Evolutionary conservation across 2,113 vertebrate genomes (phyloP).

Genomic region (Acrocephalus arundinaceus): DNA sequence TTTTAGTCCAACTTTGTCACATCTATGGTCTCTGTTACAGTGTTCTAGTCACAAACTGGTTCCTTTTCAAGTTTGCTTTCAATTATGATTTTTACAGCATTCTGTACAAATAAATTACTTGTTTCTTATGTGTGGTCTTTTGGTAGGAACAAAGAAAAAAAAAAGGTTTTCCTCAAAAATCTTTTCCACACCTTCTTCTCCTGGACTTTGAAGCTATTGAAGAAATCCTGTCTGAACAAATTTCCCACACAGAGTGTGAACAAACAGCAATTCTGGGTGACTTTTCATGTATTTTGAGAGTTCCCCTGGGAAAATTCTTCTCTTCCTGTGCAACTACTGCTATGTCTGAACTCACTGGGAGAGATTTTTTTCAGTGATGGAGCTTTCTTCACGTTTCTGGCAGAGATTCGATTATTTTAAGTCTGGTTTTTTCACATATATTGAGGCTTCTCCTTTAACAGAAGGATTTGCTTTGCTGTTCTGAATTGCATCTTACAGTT

Average conservation of each 20-base stretch:
- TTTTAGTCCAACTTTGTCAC: not conserved
- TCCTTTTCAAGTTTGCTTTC: not conserved
- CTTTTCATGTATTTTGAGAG: not conserved
- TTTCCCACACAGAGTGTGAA: not conserved
- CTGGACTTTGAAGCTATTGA: not conserved
- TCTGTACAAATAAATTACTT: not conserved
- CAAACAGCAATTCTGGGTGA: not conserved
- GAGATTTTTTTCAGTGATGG: not conserved
- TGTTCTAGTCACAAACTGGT: not conserved
- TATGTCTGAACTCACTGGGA: not conserved
- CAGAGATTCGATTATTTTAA: not conserved
- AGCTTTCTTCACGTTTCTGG: not conserved
- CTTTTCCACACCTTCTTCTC: not conserved
- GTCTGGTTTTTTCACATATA: not conserved
- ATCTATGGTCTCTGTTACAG: rapidly evolving
- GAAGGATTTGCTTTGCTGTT: not conserved
- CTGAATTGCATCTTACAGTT: not conserved
- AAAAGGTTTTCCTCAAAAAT: not conserved
- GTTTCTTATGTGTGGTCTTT: not conserved
- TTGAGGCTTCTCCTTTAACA: not conserved
- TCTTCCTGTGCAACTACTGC: not conserved
- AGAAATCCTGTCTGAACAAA: not conserved
- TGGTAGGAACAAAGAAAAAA: not conserved
- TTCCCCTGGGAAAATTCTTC: not conserved
- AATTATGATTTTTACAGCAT: not conserved